A percentile compares a stretch with the other conserved stretches of the same genome.
These are phyloP conservation scores for Antheraea assamensis DNA, from an alignment of 2,888 invertebrate species.

Conservation along the genomic window DNA sequence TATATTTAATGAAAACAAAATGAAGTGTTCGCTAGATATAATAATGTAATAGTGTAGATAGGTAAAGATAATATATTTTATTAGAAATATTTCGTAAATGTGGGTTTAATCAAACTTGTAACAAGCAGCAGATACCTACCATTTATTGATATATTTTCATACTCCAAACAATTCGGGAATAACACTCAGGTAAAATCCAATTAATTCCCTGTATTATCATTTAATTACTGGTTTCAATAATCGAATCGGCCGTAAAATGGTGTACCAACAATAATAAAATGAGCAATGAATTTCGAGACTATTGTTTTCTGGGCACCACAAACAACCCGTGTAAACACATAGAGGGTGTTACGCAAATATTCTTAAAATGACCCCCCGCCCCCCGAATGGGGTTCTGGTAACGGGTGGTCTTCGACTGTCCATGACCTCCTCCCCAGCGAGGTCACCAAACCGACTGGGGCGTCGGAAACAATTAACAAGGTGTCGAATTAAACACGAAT, in stretches of 20 bases:
- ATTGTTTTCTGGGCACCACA: conserved; percentile 82
- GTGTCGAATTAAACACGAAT: conserved; percentile 83
- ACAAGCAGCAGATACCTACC: conserved; percentile 10
- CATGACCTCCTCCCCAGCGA: conserved; percentile 59
- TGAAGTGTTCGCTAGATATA: background rate
- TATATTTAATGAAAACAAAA: background rate
- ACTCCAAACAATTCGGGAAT: conserved; percentile 46
- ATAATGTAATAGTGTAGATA: background rate
- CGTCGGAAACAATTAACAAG: conserved; percentile 82
- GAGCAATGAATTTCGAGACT: conserved; percentile 81
- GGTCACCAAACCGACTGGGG: conserved; percentile 79
- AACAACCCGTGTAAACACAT: conserved; percentile 79
- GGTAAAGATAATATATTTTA: background rate
- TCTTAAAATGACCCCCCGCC: conserved; percentile 79
- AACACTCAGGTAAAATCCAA: conserved; percentile 76
- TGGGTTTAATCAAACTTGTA: background rate
- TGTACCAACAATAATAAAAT: conserved; percentile 82
- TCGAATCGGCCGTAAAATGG: conserved; percentile 80
- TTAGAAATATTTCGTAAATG: background rate
- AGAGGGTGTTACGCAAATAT: conserved; percentile 76
- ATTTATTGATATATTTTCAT: conserved; percentile 19
- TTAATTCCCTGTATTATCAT: conserved; percentile 81
- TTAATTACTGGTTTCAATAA: conserved; percentile 81
- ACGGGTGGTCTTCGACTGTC: conserved; percentile 61
- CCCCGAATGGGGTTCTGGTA: conserved; percentile 59